Evolutionary conservation across 2,888 invertebrate species (phyloP), one percentile per base, ranked within the genome.

Genomic region (Mamestra brassicae): DNA sequence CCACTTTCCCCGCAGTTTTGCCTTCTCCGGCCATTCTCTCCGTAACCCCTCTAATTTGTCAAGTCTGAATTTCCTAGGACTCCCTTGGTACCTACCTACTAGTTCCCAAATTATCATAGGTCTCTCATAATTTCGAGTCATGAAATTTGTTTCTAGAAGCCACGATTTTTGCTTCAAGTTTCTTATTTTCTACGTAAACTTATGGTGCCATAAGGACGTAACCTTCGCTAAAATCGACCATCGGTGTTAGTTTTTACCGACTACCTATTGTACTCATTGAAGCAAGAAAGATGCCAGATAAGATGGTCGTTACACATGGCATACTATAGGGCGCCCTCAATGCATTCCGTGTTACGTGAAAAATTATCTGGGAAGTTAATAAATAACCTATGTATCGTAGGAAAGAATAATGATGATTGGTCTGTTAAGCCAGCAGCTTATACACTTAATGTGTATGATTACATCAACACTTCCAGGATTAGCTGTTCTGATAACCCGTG

Each of bases 191-290:
- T 50, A 10, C 13, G 17, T 26, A 15, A 66, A 42, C 13, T 34
- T 63, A 26, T 34, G 36, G 13, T 3, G 3, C 10, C 8, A 11
- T 34, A 6, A 47, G 11, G 3, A 7, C 6, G 17, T 45, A 54
- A 54, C 8, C 47, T 58, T n/a, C 2, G 7, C 36, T 65, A 3
- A 62, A 50, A 36, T 78, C 15, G 26, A 5, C 15, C 34, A 62
- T 52, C 15, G n/a, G 65, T 13, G 13, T 75, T 42, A 61, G 60
- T 11, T 69, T 38, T 52, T 54, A 71, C 58, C 36, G 70, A 63
- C 26, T 17, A 36, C 63, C 47, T 70, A 66, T 81, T 77, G 52
- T 64, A 60, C 17, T 82, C 60, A 67, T 71, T 80, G 83, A 82
- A 71, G 78, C 78, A 64, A 57, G 52, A 42, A 64, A 61, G 78